A percentile compares a stretch with the other conserved stretches of the same genome.
Conservation (phyloP, 2,888 invertebrate genomes). For the Erpobdella octoculata region DNA sequence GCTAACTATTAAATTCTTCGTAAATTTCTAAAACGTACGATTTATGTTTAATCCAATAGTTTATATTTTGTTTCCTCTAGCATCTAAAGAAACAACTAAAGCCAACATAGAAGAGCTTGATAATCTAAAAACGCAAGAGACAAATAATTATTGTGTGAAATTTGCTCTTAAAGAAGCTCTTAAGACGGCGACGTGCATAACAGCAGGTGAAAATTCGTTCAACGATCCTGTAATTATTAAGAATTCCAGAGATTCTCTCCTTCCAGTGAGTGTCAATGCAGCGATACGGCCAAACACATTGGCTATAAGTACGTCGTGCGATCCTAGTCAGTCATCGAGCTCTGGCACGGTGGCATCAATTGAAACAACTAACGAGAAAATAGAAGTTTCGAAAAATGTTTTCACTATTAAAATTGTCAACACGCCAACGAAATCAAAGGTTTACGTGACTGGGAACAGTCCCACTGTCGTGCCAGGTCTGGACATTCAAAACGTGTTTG, state of each 20-base stretch:
- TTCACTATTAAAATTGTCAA: slow-evolving; percentile 13
- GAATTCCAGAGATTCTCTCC: slow-evolving; percentile 12
- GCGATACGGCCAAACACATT: not conserved
- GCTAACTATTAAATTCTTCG: no score
- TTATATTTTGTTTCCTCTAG: not conserved
- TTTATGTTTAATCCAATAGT: not conserved
- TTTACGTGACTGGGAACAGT: slow-evolving; percentile 13
- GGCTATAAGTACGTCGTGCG: not conserved
- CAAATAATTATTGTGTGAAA: no score
- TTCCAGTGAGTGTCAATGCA: not conserved
- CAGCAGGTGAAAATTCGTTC: not conserved
- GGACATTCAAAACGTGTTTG: no score
- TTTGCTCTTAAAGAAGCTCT: not conserved
- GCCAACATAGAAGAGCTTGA: no score
- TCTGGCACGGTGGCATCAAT: no score
- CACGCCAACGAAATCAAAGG: not conserved
- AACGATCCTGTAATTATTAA: not conserved
- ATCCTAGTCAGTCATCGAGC: not conserved
- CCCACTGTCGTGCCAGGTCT: no score
- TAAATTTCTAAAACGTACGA: not conserved
- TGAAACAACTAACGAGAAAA: no score
- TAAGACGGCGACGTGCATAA: not conserved
- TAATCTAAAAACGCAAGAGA: no score
- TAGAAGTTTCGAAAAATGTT: not conserved
- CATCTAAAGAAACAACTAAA: no score